Conservation (phyloP, 2,888 invertebrate species). For the Diarsia dahlii region DNA sequence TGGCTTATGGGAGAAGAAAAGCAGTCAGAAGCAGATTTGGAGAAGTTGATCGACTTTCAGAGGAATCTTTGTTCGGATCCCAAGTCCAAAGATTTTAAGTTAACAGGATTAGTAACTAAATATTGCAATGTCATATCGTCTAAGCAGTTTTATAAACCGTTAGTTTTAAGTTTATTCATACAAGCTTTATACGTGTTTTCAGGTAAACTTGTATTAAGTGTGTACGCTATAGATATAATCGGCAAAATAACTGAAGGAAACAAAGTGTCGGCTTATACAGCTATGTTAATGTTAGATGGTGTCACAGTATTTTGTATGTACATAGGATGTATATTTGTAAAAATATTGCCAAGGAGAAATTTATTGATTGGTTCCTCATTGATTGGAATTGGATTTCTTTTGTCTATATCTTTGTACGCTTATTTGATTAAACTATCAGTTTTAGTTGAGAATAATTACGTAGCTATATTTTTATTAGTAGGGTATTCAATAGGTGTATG, state of each 20-base stretch:
- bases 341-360: conserved; percentile 45
- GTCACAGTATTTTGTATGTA: conserved; percentile 53
- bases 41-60: conserved; percentile 45
- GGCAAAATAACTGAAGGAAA: conserved; percentile 64
- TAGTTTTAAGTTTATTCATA: conserved; percentile 39
- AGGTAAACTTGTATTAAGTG: conserved; percentile 56
- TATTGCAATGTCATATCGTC: conserved; percentile 36
- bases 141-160: conserved; percentile 50
- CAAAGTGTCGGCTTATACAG: conserved; percentile 44
- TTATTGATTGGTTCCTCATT: conserved; percentile 41
- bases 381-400: conserved; percentile 53
- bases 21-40: conserved; percentile 49
- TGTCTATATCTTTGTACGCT: conserved; percentile 39
- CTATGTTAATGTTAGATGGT: conserved; percentile 58
- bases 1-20: conserved; percentile 62
- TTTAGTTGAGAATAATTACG: conserved; percentile 45
- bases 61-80: neutral
- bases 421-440: conserved; percentile 41
- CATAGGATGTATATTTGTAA: conserved; percentile 49
- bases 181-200: conserved; percentile 50
- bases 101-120: conserved; percentile 31
- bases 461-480: conserved; percentile 40
- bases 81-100: neutral
- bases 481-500: conserved; percentile 65
- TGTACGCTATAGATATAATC: conserved; percentile 72